A percentile compares a stretch with the other conserved stretches of the same genome.
Evolutionary conservation across 2,797 vertebrate species (phyloP).

Genomic region (Smutsia gigantea): DNA sequence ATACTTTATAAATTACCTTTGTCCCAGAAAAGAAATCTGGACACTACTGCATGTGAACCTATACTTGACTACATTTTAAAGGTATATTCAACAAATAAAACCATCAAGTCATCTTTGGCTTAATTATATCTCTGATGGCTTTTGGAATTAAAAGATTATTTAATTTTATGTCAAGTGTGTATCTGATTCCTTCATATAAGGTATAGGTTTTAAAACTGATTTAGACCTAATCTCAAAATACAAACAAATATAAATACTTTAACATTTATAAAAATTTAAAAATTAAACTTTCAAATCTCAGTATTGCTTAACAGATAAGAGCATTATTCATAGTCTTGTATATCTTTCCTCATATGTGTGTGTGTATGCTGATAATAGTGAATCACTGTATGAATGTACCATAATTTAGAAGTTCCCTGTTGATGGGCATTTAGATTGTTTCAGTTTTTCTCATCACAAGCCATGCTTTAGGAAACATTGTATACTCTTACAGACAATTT

Average conservation of each 20-base stretch:
- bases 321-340: neutral
- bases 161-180: constrained; percentile 7
- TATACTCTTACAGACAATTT: neutral
- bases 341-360: neutral
- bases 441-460: neutral
- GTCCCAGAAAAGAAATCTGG: constrained; percentile 4
- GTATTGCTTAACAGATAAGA: neutral
- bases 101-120: neutral
- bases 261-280: constrained; percentile 11
- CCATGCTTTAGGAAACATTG: neutral
- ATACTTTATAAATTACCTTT: neutral
- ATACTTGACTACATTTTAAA: constrained; percentile 2
- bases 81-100: neutral
- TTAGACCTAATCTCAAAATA: neutral
- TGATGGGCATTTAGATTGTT: neutral
- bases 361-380: neutral
- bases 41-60: neutral
- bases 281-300: neutral
- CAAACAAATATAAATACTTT: neutral
- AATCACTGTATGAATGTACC: neutral
- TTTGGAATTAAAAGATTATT: neutral
- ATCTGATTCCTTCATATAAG: neutral
- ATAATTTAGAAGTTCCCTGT: neutral
- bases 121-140: neutral
- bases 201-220: neutral